Base-by-base conservation (phyloP, 2,888 invertebrate genomes). In the Gastrophysa polygoni region DNA sequence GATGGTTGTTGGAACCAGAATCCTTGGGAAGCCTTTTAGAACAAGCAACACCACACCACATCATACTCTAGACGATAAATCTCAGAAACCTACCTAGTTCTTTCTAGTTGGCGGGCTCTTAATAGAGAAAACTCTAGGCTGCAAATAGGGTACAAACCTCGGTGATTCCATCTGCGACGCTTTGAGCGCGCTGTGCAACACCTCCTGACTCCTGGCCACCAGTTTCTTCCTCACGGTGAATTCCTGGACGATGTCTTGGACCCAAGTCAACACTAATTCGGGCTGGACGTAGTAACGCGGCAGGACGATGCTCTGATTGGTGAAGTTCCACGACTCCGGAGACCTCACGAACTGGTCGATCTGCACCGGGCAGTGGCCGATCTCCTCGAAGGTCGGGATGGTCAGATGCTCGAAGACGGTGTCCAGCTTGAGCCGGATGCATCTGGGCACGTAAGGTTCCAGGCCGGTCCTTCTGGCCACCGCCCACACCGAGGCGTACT, bases 261-360 rank as follows among this genome's bases (percentile, higher is more conserved):
- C 81, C 85, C 85, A 86, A 56, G 83, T 80, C 69, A 85, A 75
- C 61, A 86, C 84, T 65, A 85, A 74, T 50, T 85, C 85, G 75
- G 85, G 84, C 67, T 85, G 83, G 43, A 84, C 81, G 29, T 83
- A 82, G 73, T 85, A 84, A 59, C 82, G 81, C 59, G 85, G 85
- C 71, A 86, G 79, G 66, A 86, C 81, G 64, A 86, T 86, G 71
- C 84, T 85, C 73, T 86, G 86, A 56, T 85, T 83, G 10, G 85
- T 85, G 74, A 82, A 83, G 70, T 84, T 85, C 86, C 86, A 86
- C 44, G 82, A 81, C 46, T 83, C 82, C 56, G 84, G 74, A 3
- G 85, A 83, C 67, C 79, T 82, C 32, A 85, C 83, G 55, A 84
- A 82, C 49, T 81, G 81, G 14, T 80, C 78, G 62, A 82, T 77